Percentiles rank a stretch among this genome's conserved stretches.
Conservation (phyloP, 2,797 vertebrate genomes). For the Psittacula derbiana region DNA sequence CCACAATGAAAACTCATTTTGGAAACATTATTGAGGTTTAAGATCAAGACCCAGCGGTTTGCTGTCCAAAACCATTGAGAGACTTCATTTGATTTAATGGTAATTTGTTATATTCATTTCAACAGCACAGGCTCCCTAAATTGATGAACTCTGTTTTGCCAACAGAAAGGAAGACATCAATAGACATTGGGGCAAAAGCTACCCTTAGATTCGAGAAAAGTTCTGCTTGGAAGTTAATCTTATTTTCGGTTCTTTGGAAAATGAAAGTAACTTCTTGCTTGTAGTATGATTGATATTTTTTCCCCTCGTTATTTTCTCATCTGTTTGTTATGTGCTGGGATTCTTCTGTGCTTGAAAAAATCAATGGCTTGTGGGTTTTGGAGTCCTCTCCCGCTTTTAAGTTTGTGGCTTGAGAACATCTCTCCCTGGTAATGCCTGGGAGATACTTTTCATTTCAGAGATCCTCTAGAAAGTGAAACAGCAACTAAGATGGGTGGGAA, state of each 20-base stretch:
- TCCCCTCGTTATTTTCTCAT: constrained; percentile 22
- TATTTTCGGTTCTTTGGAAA: constrained; percentile 18
- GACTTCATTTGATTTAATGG: neutral
- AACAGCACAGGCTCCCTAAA: neutral
- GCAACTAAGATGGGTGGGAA: neutral
- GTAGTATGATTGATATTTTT: neutral
- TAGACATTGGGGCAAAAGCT: constrained; percentile 23
- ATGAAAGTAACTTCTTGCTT: neutral
- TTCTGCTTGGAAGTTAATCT: constrained; percentile 33
- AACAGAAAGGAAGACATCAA: neutral
- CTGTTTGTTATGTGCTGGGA: neutral
- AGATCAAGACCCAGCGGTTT: constrained; percentile 29
- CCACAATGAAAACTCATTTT: neutral
- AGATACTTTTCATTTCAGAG: neutral
- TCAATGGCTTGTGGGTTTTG: neutral
- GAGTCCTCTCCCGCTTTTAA: neutral
- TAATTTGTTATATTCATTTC: constrained; percentile 21
- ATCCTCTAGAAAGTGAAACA: neutral
- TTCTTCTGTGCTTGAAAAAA: constrained; percentile 5
- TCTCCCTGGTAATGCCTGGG: neutral
- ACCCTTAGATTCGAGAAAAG: neutral
- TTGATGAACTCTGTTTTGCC: constrained; percentile 23
- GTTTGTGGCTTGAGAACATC: neutral
- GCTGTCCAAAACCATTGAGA: constrained; percentile 1
- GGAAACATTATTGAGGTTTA: neutral